Base-by-base conservation (phyloP, 2,113 vertebrate genomes). In the Myrmophylax atrothorax region DNA sequence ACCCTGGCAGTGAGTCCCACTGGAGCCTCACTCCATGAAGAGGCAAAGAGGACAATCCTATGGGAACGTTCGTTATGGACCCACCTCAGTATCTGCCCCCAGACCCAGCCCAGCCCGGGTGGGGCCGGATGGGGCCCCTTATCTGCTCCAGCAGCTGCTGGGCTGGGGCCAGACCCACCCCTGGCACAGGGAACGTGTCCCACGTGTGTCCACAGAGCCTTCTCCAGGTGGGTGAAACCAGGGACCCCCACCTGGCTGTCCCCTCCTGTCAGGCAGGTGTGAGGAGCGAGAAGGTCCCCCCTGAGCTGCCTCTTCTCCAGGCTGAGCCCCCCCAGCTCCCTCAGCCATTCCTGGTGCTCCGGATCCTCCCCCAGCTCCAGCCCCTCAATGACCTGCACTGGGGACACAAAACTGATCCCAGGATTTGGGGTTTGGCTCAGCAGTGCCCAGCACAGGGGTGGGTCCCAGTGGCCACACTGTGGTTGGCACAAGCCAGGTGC, bases 1-100 rank as follows among this genome's bases (percentile, higher is more conserved):
- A 87, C 84, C 74, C 63, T 1, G 0, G 73, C 52, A 76, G 52
- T 0, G 9, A 68, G 53, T 77, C 37, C 37, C 83, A 18, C 7
- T 44, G n/a, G 70, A 75, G 70, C 52, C 13, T 13, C 53, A 22
- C 20, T 10, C 26, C 22, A 7, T 9, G 53, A 3, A 8, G 62
- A 7, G 29, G 44, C 0, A 1, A 52, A 53, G 29, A 31, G 31
- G 73, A 24, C 0, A 20, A 29, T 26, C 28, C 3, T 2, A 37
- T 37, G 72, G 28, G 3, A 53, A 62, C 1, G n/a, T 53, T 60
- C 73, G 63, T 87, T 78, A 58, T 1, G 25, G 11, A 46, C 4
- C 37, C 84, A 28, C 19, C 73, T 10, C 55, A 15, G 13, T 78
- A 60, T 87, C 84, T 52, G 73, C 23, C 19, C 79, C 56, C 66